Evolutionary conservation across 2,113 vertebrate genomes (phyloP).

Genomic region (Mustela nigripes): DNA sequence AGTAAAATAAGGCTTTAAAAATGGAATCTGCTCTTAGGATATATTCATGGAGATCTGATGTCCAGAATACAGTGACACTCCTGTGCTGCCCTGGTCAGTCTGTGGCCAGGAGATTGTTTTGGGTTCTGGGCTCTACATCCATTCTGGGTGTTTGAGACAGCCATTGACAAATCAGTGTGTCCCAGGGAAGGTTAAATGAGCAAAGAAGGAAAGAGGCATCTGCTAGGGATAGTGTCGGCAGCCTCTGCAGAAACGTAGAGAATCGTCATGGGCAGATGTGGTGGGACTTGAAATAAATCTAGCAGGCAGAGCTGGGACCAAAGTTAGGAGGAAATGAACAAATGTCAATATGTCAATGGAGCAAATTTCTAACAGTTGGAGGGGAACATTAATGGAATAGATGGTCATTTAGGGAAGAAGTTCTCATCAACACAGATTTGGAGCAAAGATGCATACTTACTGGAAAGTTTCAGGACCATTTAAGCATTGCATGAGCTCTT

Average conservation of each 20-base stretch:
- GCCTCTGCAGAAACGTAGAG: neutral
- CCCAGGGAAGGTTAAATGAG: neutral
- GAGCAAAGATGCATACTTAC: neutral
- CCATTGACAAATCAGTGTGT: neutral
- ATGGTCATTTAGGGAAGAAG: neutral
- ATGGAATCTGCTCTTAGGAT: neutral
- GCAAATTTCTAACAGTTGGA: neutral
- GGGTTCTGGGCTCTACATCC: neutral
- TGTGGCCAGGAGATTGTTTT: neutral
- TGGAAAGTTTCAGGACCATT: neutral
- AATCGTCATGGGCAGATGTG: neutral
- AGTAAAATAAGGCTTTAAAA: neutral
- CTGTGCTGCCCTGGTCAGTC: too few species aligned
- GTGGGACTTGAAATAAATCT: neutral
- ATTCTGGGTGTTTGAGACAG: neutral
- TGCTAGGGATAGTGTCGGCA: neutral
- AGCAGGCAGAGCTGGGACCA: neutral
- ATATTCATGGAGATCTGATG: neutral
- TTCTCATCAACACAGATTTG: neutral
- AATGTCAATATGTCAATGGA: neutral
- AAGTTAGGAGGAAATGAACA: neutral
- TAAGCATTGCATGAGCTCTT: neutral
- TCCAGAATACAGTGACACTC: neutral
- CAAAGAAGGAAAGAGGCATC: neutral
- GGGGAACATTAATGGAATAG: neutral